Base-by-base conservation (phyloP, 2,888 invertebrate species). In the Slavum lentiscoides region DNA sequence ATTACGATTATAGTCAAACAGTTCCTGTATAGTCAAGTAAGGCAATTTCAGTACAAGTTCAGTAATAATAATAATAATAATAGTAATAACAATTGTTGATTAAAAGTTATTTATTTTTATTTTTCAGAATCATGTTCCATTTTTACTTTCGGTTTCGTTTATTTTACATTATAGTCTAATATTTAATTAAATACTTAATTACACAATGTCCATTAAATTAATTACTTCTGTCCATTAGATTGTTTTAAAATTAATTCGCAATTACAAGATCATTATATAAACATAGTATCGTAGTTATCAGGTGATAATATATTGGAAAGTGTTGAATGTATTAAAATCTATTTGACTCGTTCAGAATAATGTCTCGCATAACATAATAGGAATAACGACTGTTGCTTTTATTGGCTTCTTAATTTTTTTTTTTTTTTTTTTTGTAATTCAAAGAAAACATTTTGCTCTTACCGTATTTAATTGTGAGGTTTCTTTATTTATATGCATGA, bases 1-100 rank as follows among this genome's bases (percentile, higher is more conserved):
- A 80, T 69, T 80, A 80, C 5, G 80, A 80, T 64, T 80, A 72
- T 80, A 80, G 72, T 80, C 80, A 80, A 64, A 80, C 80, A 66
- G 80, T 80, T 80, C 80, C 80, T 80, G 72, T 80, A 66, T 80
- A 80, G 62, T 80, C 55, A 64, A 72, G 70, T 80, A 68, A 55
- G 11, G 5, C n/a, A 39, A 68, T 30, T 58, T 3, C 39, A 23
- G 59, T 49, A 30, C 9, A n/a, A 6, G 19, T 59, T 39, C 11
- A 19, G 21, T 39, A 70, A 58, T 39, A 17, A 59, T 59, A 68
- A 68, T n/a, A n/a, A n/a, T n/a, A n/a, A n/a, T n/a, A n/a, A n/a
- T n/a, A n/a, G n/a, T n/a, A n/a, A n/a, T n/a, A n/a, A n/a, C n/a
- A n/a, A n/a, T n/a, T n/a, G n/a, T 19, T 9, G 4, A 68, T 58